These are phyloP conservation scores for Drosophila aff. DNA, from an alignment of 1,140 invertebrate species.

Conservation along the genomic window DNA sequence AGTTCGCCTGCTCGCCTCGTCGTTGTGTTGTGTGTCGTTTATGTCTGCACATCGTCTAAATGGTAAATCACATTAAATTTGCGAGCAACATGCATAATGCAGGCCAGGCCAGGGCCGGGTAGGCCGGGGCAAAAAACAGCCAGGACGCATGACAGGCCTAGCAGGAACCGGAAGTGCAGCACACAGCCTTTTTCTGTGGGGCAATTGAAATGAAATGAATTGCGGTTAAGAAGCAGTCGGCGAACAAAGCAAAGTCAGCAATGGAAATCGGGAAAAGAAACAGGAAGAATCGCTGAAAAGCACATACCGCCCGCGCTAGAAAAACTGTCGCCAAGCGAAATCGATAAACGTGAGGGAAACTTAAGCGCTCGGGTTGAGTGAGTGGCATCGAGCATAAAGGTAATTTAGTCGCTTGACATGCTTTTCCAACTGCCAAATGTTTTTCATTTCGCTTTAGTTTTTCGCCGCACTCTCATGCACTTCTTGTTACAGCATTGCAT, in stretches of 20 bases:
- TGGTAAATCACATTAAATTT: slow-evolving; percentile 78
- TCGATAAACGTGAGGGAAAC: slow-evolving; percentile 36
- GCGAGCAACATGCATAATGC: slow-evolving; percentile 71
- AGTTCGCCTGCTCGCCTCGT: slow-evolving; percentile 12
- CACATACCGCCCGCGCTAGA: slow-evolving; percentile 3
- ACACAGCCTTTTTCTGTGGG: slow-evolving; percentile 34
- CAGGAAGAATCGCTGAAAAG: neutral
- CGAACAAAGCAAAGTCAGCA: slow-evolving; percentile 63
- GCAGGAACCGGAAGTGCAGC: slow-evolving; percentile 67
- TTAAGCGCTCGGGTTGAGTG: slow-evolving; percentile 10
- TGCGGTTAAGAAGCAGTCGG: slow-evolving; percentile 55
- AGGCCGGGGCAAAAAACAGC: slow-evolving; percentile 25
- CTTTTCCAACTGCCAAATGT: slow-evolving; percentile 72
- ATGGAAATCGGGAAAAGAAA: slow-evolving; percentile 30
- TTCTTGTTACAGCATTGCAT: slow-evolving; percentile 41
- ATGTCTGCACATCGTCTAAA: slow-evolving; percentile 65
- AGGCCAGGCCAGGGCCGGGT: slow-evolving; percentile 25
- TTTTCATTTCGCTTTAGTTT: slow-evolving; percentile 34
- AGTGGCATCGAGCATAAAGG: slow-evolving; percentile 50
- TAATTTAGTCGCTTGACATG: slow-evolving; percentile 81
- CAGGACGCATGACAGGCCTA: slow-evolving; percentile 38
- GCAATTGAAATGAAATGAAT: slow-evolving; percentile 81
- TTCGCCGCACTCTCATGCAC: neutral
- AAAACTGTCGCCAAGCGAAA: slow-evolving; percentile 46
- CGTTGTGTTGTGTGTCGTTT: slow-evolving; percentile 23